A percentile compares a stretch with the other conserved stretches of the same genome.
phyloP scores from a whole-genome alignment of 2,113 vertebrate genomes.

The Muntiacus muntjak region DNA sequence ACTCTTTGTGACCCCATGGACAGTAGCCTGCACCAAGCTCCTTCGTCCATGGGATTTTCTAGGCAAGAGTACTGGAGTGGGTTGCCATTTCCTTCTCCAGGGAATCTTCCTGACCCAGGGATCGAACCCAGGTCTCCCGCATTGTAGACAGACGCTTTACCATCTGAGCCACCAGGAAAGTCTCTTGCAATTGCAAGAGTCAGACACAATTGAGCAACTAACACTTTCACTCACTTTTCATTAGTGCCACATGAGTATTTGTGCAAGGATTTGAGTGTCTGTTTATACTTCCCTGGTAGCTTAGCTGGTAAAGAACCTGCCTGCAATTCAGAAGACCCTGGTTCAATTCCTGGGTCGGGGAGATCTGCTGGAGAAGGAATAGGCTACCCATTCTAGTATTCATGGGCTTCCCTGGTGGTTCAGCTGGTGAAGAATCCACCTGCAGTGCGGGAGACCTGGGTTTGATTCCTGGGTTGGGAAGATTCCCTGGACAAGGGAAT shows the following conservation, averaged over 20 bases:
- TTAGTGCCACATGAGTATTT: not conserved
- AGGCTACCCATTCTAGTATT: not conserved
- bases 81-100: too few relatives aligned
- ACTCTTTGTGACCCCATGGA: too few relatives aligned
- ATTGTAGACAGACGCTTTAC: too few relatives aligned
- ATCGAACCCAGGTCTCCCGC: too few relatives aligned
- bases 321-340: not conserved
- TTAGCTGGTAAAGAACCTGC: not conserved
- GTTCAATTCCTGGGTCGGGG: rapidly evolving
- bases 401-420: not conserved
- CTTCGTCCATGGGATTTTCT: too few relatives aligned
- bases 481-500: not conserved
- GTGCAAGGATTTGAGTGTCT: not conserved
- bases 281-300: not conserved
- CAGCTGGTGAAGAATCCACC: not conserved
- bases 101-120: too few relatives aligned
- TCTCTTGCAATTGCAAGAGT: not conserved
- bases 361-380: not conserved
- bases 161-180: too few relatives aligned
- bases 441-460: too few relatives aligned
- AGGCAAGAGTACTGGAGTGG: too few relatives aligned
- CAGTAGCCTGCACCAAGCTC: too few relatives aligned
- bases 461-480: not conserved
- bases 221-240: not conserved
- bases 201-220: not conserved